Evolutionary conservation across 2,888 invertebrate genomes (phyloP).

Genomic region (Trichogramma evanescens): DNA sequence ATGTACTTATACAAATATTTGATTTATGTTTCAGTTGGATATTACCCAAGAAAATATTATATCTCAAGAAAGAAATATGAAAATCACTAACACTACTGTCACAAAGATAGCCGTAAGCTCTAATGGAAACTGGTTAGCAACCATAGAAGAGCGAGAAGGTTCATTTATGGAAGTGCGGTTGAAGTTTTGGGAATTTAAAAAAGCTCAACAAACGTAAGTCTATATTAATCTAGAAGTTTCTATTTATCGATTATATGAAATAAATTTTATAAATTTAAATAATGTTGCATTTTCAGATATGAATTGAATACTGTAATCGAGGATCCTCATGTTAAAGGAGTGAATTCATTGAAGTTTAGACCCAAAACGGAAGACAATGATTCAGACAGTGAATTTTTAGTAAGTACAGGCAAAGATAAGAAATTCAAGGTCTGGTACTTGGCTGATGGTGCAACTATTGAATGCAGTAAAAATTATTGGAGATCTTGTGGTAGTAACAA

Average conservation of each 20-base stretch:
- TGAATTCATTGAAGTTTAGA: constrained; percentile 58
- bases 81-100: constrained; percentile 61
- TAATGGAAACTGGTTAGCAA: constrained; percentile 67
- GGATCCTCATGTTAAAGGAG: constrained; percentile 59
- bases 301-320: constrained; percentile 62
- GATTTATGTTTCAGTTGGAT: constrained; percentile 53
- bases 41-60: constrained; percentile 65
- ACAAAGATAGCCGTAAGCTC: constrained; percentile 60
- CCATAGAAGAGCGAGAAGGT: constrained; percentile 60
- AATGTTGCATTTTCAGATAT: constrained; percentile 53
- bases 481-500: neutral
- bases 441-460: constrained; percentile 51
- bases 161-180: constrained; percentile 59
- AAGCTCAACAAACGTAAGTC: constrained; percentile 55
- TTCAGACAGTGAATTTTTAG: constrained; percentile 51
- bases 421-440: constrained; percentile 67
- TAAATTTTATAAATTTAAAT: constrained; percentile 6
- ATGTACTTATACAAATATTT: constrained; percentile 3
- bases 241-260: constrained; percentile 4
- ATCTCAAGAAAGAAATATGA: constrained; percentile 55
- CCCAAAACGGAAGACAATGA: constrained; percentile 36
- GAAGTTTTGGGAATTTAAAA: constrained; percentile 68
- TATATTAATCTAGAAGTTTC: neutral
- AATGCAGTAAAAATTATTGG: constrained; percentile 44
- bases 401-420: constrained; percentile 62